A percentile compares a stretch with the other conserved stretches of the same genome.
Conservation (phyloP, 2,113 vertebrate genomes). For the Choloepus hoffmanni region DNA sequence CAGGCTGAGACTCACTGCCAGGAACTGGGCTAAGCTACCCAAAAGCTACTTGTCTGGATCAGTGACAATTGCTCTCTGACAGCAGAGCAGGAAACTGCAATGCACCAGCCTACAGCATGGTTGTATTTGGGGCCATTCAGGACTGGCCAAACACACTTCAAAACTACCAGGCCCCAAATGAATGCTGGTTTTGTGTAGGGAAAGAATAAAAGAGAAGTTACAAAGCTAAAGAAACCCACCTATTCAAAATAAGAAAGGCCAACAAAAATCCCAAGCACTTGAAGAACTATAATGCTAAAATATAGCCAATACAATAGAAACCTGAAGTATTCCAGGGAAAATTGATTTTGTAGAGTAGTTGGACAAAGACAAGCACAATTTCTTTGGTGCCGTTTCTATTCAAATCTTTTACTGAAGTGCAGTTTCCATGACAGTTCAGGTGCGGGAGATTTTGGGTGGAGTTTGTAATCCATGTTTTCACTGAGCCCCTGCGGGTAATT, state of each 20-base stretch:
- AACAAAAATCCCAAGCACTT: neutral
- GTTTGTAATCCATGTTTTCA: neutral
- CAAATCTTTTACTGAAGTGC: neutral
- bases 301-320: neutral
- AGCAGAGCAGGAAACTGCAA: neutral
- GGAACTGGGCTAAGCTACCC: neutral
- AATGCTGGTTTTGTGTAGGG: neutral
- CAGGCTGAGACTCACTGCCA: neutral
- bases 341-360: neutral
- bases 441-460: neutral
- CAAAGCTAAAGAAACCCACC: neutral
- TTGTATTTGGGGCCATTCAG: neutral
- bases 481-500: neutral
- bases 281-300: neutral
- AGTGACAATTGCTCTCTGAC: neutral
- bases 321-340: neutral
- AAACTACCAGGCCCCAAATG: neutral
- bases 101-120: no score
- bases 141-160: neutral
- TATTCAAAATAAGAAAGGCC: neutral
- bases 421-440: neutral
- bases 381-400: neutral
- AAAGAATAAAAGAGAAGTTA: neutral
- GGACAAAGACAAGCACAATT: neutral
- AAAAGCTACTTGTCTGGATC: neutral